phyloP scores from a whole-genome alignment of 2,888 invertebrate species.

The Thecocarcelia acutangulata region DNA sequence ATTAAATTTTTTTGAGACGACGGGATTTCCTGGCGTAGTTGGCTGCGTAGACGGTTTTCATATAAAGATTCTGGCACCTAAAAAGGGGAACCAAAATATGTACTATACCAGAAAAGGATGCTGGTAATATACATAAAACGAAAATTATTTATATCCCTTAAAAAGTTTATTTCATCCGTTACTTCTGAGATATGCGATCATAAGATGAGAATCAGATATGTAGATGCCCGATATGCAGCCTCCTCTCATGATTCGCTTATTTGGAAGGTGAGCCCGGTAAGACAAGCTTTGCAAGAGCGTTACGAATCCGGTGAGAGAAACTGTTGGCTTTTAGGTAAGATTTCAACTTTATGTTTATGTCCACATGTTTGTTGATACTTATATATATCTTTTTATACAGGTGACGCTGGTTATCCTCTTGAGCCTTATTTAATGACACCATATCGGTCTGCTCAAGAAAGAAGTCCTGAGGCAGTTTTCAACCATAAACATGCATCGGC shows the following conservation, averaged over 20 bases:
- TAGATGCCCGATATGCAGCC: too few species aligned
- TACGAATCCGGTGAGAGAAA: too few species aligned
- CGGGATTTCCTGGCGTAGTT: background rate
- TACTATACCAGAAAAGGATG: too few species aligned
- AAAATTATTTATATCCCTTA: too few species aligned
- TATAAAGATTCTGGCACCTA: background rate
- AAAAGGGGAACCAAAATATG: background rate
- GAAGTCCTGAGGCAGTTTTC: background rate
- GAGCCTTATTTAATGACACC: constrained; percentile 1
- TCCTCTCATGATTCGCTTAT: too few species aligned
- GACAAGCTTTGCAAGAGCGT: background rate
- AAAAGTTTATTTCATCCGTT: too few species aligned
- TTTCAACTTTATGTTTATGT: background rate
- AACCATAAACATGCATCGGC: too few species aligned
- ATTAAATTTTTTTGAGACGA: background rate
- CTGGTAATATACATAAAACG: too few species aligned
- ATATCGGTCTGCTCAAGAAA: constrained; percentile 8
- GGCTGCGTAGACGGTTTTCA: background rate
- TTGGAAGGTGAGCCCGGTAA: background rate
- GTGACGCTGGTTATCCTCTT: constrained; percentile 2
- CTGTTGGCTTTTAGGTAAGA: background rate
- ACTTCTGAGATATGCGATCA: too few species aligned
- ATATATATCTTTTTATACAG: too few species aligned
- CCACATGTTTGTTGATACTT: background rate
- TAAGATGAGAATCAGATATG: too few species aligned